Conservation (phyloP, 2,888 invertebrate genomes). For the Epirrhoe alternata region DNA sequence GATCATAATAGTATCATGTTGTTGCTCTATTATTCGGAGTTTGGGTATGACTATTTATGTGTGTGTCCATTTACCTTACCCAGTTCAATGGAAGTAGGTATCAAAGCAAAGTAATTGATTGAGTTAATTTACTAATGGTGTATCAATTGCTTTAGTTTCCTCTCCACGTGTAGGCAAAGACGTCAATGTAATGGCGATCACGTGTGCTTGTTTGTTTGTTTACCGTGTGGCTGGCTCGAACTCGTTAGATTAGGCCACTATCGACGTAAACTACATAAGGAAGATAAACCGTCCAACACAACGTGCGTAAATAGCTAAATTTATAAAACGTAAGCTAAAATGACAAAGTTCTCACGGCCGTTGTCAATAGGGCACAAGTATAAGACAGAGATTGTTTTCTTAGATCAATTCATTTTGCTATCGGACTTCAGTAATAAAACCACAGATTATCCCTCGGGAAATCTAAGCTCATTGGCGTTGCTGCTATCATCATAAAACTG, state of each 20-base stretch:
- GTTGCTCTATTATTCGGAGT: slow-evolving; percentile 9
- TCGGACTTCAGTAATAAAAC: slow-evolving; percentile 41
- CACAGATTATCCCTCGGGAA: slow-evolving; percentile 43
- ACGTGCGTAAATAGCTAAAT: slow-evolving; percentile 10
- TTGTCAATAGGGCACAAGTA: slow-evolving; percentile 33
- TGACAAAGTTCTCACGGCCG: slow-evolving; percentile 25
- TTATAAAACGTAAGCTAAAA: slow-evolving; percentile 23
- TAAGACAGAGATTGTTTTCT: slow-evolving; percentile 34
- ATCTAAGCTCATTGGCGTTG: slow-evolving; percentile 37
- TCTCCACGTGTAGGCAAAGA: slow-evolving; percentile 50
- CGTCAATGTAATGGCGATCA: slow-evolving; percentile 54
- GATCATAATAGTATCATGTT: slow-evolving; percentile 19
- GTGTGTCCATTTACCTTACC: background rate
- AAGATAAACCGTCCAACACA: slow-evolving; percentile 21
- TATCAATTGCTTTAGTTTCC: slow-evolving; percentile 24
- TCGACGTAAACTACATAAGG: slow-evolving; percentile 38
- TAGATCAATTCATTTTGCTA: slow-evolving; percentile 30
- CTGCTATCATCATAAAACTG: slow-evolving; percentile 32
- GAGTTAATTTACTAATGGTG: slow-evolving; percentile 23
- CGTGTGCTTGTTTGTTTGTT: slow-evolving; percentile 61
- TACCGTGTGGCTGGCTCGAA: slow-evolving; percentile 57
- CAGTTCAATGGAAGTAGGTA: slow-evolving; percentile 5
- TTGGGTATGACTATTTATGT: background rate
- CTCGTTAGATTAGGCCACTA: slow-evolving; percentile 50
- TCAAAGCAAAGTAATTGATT: slow-evolving; percentile 8